phyloP scores from a whole-genome alignment of 2,113 vertebrate species.

The Anhinga rufa region DNA sequence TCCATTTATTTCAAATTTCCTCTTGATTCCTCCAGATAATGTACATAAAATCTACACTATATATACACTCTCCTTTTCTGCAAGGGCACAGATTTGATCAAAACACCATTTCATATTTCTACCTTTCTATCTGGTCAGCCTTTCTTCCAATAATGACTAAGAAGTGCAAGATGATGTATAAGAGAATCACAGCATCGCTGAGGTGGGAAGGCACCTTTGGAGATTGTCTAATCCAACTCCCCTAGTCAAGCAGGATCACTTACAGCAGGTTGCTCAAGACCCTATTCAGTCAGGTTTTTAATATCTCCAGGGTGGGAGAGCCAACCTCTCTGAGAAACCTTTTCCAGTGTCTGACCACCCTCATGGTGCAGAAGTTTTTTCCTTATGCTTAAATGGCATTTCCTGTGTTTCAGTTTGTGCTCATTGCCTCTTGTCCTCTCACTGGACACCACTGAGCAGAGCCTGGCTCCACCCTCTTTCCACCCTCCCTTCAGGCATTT shows the following conservation, averaged over 20 bases:
- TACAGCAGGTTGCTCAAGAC: not conserved
- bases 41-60: not conserved
- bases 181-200: not conserved
- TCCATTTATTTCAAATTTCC: not conserved
- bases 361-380: not conserved
- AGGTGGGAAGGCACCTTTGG: not conserved
- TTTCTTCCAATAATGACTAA: not conserved
- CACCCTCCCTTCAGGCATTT: not conserved
- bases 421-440: not conserved
- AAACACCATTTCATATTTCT: not conserved
- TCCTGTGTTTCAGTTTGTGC: not conserved
- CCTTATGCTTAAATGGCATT: not conserved
- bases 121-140: not conserved
- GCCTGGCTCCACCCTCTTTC: not conserved
- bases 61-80: not conserved
- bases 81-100: not conserved
- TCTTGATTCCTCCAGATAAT: not conserved
- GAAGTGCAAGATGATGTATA: not conserved
- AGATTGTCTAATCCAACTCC: not conserved
- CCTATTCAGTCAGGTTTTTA: not conserved
- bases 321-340: not conserved
- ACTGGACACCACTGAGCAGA: not conserved
- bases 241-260: not conserved
- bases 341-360: not conserved
- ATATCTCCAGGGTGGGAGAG: not conserved